These are phyloP conservation scores for Aleiodes alternator DNA, from an alignment of 2,888 invertebrate species.

Conservation along the genomic window DNA sequence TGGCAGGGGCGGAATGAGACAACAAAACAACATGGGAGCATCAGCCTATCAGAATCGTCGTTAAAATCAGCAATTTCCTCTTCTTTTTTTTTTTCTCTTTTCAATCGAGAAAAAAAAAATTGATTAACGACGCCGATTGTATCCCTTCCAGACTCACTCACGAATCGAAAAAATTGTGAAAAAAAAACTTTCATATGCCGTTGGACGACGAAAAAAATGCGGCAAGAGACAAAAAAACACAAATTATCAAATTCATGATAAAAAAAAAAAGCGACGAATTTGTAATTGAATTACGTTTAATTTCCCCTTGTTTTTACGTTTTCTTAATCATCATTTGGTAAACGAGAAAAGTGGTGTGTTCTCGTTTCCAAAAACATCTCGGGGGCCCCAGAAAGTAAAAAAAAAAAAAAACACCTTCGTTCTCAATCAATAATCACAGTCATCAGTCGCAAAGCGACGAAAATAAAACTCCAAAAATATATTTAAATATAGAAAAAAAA, in stretches of 20 bases:
- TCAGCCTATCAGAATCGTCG: constrained; percentile 71
- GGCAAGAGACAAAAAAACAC: background rate
- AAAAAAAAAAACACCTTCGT: background rate
- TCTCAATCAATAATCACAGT: constrained; percentile 15
- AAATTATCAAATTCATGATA: background rate
- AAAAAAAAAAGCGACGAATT: constrained; percentile 21
- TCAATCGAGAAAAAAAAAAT: background rate
- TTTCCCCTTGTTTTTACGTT: constrained; percentile 28
- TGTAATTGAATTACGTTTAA: constrained; percentile 33
- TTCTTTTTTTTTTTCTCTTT: background rate
- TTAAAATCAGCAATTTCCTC: constrained; percentile 60
- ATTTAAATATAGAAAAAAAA: constrained; percentile 18
- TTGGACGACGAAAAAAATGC: constrained; percentile 17
- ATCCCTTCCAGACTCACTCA: constrained; percentile 6
- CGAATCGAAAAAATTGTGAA: constrained; percentile 15
- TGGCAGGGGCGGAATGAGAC: constrained; percentile 69
- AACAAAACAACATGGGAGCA: constrained; percentile 69
- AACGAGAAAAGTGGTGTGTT: no score
- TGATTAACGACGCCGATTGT: constrained; percentile 9
- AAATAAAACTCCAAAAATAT: constrained; percentile 17
- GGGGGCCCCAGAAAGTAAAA: background rate
- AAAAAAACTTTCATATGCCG: constrained; percentile 30
- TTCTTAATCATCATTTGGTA: background rate
- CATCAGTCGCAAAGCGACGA: constrained; percentile 2
- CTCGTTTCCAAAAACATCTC: constrained; percentile 4